phyloP scores from a whole-genome alignment of 2,113 vertebrate genomes.

The Cygnus atratus region DNA sequence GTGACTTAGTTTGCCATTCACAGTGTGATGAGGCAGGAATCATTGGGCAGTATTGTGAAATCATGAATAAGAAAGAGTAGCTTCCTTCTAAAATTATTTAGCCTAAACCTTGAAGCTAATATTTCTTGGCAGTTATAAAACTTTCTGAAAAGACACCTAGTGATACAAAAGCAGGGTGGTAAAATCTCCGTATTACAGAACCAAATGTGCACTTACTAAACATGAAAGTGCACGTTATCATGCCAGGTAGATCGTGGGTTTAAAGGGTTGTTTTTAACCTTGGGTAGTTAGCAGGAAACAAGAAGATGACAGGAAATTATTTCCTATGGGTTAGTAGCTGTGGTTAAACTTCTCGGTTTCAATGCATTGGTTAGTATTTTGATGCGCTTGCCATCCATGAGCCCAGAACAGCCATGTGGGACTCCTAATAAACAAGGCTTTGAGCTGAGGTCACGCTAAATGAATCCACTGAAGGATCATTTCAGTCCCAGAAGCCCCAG shows the following conservation, averaged over 20 bases:
- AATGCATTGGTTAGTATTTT: background rate
- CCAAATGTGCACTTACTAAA: background rate
- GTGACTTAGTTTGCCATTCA: background rate
- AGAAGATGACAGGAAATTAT: background rate
- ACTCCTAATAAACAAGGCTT: background rate
- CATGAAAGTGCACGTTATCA: background rate
- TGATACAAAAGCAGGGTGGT: conserved; percentile 39
- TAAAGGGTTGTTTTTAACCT: background rate
- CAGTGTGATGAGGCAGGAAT: background rate
- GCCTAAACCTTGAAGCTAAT: background rate
- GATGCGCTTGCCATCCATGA: background rate
- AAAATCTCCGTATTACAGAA: conserved; percentile 30
- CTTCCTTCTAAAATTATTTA: background rate
- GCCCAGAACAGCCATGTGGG: background rate
- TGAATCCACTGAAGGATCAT: fast-evolving
- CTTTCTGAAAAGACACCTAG: conserved; percentile 49
- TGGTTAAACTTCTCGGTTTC: background rate
- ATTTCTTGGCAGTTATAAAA: conserved; percentile 31
- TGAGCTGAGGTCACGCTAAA: background rate
- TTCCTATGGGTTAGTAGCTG: background rate
- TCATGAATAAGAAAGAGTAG: background rate
- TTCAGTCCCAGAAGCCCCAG: background rate
- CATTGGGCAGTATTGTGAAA: background rate
- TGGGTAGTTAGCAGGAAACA: background rate
- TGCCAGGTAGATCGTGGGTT: background rate